Evolutionary conservation across 2,888 invertebrate genomes (phyloP), one percentile per base, ranked within the genome.

Genomic region (Athetis lepigone): DNA sequence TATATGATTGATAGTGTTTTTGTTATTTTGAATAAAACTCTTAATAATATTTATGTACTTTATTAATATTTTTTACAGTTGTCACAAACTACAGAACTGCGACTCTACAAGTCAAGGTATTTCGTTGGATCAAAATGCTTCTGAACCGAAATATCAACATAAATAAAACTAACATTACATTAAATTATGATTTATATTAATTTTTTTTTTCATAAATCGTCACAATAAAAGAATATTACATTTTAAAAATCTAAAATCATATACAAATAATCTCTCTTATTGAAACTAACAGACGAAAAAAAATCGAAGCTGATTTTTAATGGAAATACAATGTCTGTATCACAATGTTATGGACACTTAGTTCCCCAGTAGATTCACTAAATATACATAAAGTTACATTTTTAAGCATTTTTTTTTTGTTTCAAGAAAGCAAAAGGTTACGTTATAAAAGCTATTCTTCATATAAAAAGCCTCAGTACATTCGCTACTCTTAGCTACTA

Each of bases 21-120:
- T 16, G n/a, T 49, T 11, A 23, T 18, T 11, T 54, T 69, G 68
- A 87, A 88, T 86, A 83, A 85, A 83, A 86, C 75, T 70, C 70
- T 58, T 21, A 65, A 74, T 70, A 67, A 67, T 84, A 80, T 93
- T 92, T 92, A 92, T 90, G 92, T 90, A 92, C 88, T 95, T 95
- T 95, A 94, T 94, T 94, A 81, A 69, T 87, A 87, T 87, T 91
- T 87, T 87, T 87, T 89, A 90, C 88, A 89, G 84, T 88, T 87
- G 92, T 92, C 92, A 94, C 93, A 93, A 94, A 94, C 94, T 94
- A 94, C 92, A 93, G 88, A 89, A 92, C 90, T 92, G 93, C 91
- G 93, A 93, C 93, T 90, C 91, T 90, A 92, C 88, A 86, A 91
- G 87, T 87, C 88, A 90, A 90, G 87, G 88, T 88, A 70, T 87